phyloP scores from a whole-genome alignment of 2,888 invertebrate species.

The Pantelozetes paolii region DNA sequence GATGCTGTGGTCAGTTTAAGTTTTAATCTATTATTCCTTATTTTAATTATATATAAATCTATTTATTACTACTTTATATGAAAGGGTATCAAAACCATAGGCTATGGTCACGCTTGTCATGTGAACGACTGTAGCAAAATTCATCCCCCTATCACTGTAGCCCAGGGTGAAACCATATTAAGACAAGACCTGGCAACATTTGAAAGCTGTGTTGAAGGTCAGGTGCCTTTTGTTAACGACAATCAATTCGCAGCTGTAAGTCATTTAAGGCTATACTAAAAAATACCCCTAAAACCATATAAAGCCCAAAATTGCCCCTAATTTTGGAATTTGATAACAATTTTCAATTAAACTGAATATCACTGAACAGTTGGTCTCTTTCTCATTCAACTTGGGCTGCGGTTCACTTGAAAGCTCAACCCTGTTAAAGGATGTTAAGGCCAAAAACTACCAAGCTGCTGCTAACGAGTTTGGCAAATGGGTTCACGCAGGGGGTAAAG shows the following conservation, averaged over 20 bases:
- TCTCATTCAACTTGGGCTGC: slow-evolving; percentile 11
- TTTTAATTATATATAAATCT: neutral
- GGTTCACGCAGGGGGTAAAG: slow-evolving; percentile 25
- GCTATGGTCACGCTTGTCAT: slow-evolving; percentile 23
- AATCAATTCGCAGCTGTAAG: slow-evolving; percentile 26
- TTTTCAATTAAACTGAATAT: no score
- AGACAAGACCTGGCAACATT: neutral
- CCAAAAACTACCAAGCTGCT: neutral
- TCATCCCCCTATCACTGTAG: neutral
- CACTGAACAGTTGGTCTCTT: slow-evolving; percentile 14
- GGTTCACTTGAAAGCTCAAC: slow-evolving; percentile 19
- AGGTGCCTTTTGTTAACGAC: neutral
- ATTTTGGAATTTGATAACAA: no score
- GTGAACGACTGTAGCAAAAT: neutral
- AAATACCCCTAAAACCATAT: no score
- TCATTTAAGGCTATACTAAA: no score
- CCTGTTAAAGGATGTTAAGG: neutral
- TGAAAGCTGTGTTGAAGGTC: neutral
- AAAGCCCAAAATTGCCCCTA: no score
- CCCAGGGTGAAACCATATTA: neutral
- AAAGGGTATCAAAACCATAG: slow-evolving; percentile 14
- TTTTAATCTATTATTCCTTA: neutral
- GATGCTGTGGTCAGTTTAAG: slow-evolving; percentile 9
- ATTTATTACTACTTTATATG: neutral
- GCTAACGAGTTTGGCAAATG: slow-evolving; percentile 19